Evolutionary conservation across 1,140 invertebrate species (phyloP).

Genomic region (Pseudomyrmex sp.): DNA sequence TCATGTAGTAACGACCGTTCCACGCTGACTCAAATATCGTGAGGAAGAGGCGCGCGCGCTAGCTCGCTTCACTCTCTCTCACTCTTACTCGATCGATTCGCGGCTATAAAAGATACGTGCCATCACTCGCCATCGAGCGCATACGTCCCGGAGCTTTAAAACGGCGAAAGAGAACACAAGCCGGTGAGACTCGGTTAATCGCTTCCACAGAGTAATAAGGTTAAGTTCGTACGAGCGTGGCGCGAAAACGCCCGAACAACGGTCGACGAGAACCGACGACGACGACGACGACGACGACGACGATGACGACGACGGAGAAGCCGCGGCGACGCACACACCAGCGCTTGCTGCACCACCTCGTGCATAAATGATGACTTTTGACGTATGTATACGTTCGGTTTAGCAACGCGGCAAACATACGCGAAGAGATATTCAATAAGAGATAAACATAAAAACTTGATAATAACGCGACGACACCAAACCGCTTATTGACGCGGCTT

Average conservation of each 20-base stretch:
- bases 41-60: slow-evolving; percentile 26
- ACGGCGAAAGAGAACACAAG: slow-evolving; percentile 53
- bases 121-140: slow-evolving; percentile 31
- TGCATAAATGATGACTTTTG: slow-evolving; percentile 42
- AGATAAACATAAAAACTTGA: slow-evolving; percentile 62
- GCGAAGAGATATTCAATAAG: slow-evolving; percentile 53
- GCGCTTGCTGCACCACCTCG: slow-evolving; percentile 10
- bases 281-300: not conserved
- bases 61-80: no score
- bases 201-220: slow-evolving; percentile 64
- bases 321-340: not conserved
- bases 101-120: slow-evolving; percentile 35
- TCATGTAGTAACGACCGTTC: slow-evolving; percentile 43
- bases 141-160: slow-evolving; percentile 43
- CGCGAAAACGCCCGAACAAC: slow-evolving; percentile 59
- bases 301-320: not conserved
- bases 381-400: slow-evolving; percentile 25
- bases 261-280: slow-evolving; percentile 41
- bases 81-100: slow-evolving; percentile 39
- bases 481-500: not conserved
- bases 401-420: not conserved
- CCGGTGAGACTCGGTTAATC: slow-evolving; percentile 58
- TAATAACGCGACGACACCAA: slow-evolving; percentile 59
- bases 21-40: slow-evolving; percentile 36
- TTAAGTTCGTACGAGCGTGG: slow-evolving; percentile 67